Percentiles rank a stretch among this genome's conserved stretches.
Conservation (phyloP, 2,113 vertebrate species). For the Nyctibius bracteatus region DNA sequence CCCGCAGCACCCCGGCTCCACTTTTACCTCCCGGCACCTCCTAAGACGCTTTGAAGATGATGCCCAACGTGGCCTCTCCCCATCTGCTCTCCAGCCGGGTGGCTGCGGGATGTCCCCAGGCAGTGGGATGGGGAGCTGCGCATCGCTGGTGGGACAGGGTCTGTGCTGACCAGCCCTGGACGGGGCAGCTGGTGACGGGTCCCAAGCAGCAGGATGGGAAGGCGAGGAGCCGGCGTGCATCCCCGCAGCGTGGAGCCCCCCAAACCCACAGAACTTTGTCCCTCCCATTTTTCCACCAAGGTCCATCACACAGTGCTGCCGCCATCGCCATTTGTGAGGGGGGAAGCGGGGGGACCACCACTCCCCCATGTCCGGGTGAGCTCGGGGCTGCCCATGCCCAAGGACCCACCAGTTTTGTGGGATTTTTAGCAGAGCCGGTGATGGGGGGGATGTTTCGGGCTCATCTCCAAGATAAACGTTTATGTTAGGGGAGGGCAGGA, state of each 20-base stretch:
- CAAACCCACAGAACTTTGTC: background rate
- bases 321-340: rapidly evolving
- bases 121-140: background rate
- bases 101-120: background rate
- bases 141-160: rapidly evolving
- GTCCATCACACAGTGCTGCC: background rate
- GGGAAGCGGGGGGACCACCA: rapidly evolving
- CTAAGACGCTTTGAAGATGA: conserved; percentile 41
- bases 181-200: rapidly evolving
- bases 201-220: rapidly evolving
- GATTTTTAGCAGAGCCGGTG: background rate
- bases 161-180: background rate
- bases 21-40: conserved; percentile 47
- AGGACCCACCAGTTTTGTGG: background rate
- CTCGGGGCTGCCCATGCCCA: background rate
- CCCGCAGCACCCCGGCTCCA: background rate
- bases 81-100: background rate
- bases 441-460: background rate
- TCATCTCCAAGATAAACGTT: conserved; percentile 52
- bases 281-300: rapidly evolving
- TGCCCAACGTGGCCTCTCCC: background rate
- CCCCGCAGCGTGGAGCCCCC: rapidly evolving
- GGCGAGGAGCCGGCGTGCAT: rapidly evolving
- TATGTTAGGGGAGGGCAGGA: background rate
- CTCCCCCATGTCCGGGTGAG: rapidly evolving